Evolutionary conservation across 2,888 invertebrate species (phyloP).

Genomic region (Linnaemya tessellans): DNA sequence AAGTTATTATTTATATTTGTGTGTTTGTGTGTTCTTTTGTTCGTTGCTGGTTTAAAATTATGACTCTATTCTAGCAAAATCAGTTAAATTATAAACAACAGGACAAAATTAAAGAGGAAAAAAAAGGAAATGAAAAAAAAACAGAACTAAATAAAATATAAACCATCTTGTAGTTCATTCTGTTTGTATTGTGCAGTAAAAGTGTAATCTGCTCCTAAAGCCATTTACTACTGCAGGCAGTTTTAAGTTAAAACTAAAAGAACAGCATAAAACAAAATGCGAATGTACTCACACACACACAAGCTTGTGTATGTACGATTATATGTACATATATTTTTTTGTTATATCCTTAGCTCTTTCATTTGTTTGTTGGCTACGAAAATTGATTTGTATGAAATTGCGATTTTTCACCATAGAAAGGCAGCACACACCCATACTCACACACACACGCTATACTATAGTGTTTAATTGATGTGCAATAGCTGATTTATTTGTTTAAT

Average conservation of each 20-base stretch:
- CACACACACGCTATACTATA: constrained; percentile 9
- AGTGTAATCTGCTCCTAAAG: constrained; percentile 43
- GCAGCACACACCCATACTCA: neutral
- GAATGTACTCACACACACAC: no score
- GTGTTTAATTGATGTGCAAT: constrained; percentile 57
- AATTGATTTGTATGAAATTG: constrained; percentile 52
- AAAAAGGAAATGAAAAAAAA: constrained; percentile 14
- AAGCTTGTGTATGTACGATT: neutral
- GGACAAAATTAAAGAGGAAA: neutral
- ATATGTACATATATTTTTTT: neutral
- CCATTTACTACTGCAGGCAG: constrained; percentile 43
- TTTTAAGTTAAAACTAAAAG: constrained; percentile 23
- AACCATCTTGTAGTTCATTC: constrained; percentile 30
- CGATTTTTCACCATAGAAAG: constrained; percentile 36
- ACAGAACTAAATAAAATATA: neutral
- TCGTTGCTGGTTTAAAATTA: constrained; percentile 19
- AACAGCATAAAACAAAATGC: constrained; percentile 1
- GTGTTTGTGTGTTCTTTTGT: constrained; percentile 11
- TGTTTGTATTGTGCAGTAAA: constrained; percentile 38
- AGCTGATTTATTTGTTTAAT: constrained; percentile 45
- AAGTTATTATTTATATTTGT: constrained; percentile 18
- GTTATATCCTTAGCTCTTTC: constrained; percentile 4
- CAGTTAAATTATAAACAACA: constrained; percentile 41
- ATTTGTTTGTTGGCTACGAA: constrained; percentile 34
- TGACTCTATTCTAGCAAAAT: constrained; percentile 41